phyloP scores from a whole-genome alignment of 2,888 invertebrate species.

The Dinocampus coccinellae region DNA sequence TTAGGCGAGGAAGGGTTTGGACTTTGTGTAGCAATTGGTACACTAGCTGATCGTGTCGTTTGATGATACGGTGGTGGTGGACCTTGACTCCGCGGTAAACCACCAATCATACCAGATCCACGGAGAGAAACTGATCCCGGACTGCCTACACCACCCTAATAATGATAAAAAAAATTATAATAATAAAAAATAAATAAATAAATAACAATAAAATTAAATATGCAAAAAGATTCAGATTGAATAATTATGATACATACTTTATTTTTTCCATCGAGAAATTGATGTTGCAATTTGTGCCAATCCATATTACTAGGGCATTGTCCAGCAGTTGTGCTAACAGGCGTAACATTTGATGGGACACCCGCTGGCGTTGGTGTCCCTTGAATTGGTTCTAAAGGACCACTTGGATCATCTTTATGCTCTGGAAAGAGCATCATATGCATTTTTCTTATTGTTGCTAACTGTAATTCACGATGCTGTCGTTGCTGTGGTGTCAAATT shows the following conservation, averaged over 20 bases:
- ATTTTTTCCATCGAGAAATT: conserved; percentile 83
- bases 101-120: conserved; percentile 63
- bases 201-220: too few species aligned
- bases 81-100: conserved; percentile 75
- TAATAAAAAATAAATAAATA: too few species aligned
- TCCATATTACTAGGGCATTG: conserved; percentile 75
- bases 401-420: conserved; percentile 69
- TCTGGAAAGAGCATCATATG: conserved; percentile 94
- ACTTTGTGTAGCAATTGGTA: conserved; percentile 81
- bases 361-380: conserved; percentile 56
- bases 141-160: conserved; percentile 56
- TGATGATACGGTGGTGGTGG: conserved; percentile 86
- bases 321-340: conserved; percentile 57
- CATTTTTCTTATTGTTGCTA: conserved; percentile 92
- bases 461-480: conserved; percentile 92
- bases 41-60: conserved; percentile 80
- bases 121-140: conserved; percentile 59
- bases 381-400: conserved; percentile 64
- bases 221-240: too few species aligned
- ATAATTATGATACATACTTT: conserved; percentile 72
- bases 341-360: conserved; percentile 57
- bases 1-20: conserved; percentile 82
- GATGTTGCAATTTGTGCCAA: conserved; percentile 92
- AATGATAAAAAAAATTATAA: background rate
- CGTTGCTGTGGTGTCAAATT: conserved; percentile 96